phyloP scores from a whole-genome alignment of 2,113 vertebrate species.

The Ameiurus melas region DNA sequence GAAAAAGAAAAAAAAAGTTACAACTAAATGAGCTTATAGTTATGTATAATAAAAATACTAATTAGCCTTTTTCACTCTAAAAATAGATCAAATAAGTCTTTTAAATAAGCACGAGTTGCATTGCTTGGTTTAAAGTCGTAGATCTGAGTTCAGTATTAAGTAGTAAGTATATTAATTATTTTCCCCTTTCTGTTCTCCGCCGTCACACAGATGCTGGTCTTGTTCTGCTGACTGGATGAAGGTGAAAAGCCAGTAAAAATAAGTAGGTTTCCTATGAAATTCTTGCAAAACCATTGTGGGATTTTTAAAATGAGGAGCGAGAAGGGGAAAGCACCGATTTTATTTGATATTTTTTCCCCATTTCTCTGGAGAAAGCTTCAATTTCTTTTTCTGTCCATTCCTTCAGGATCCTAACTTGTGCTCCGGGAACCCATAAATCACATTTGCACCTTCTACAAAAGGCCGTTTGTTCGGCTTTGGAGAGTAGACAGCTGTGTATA shows the following conservation, averaged over 20 bases:
- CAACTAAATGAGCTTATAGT: background rate
- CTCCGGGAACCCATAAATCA: too few species aligned
- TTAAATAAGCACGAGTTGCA: slow-evolving; percentile 34
- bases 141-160: background rate
- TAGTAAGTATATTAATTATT: background rate
- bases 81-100: slow-evolving; percentile 18
- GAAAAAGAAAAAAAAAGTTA: background rate
- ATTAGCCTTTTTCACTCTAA: background rate
- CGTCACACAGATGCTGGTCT: slow-evolving; percentile 10
- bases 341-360: too few species aligned
- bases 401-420: background rate
- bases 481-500: background rate
- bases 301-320: too few species aligned
- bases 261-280: background rate
- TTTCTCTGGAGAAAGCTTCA: background rate
- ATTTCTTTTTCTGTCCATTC: background rate
- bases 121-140: background rate
- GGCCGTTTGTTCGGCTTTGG: background rate
- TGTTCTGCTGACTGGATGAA: background rate
- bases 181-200: background rate
- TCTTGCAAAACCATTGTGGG: too few species aligned
- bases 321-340: too few species aligned
- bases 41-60: background rate
- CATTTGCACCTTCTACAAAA: background rate
- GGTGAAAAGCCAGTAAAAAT: background rate